phyloP scores from a whole-genome alignment of 2,888 invertebrate genomes.

The Caenorhabditis japonica region DNA sequence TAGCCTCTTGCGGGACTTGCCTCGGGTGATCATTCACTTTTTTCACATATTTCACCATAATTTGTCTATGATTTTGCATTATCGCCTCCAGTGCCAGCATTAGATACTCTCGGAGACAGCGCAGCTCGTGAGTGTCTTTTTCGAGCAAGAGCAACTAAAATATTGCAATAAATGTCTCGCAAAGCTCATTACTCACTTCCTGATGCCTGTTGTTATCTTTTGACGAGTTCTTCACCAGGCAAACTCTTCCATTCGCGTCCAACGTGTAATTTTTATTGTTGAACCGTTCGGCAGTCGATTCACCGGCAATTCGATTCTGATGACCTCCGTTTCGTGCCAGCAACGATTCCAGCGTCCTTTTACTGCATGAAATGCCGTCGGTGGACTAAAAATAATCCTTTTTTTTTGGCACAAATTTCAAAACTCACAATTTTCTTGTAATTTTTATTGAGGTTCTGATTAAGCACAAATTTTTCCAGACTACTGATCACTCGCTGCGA shows the following conservation, averaged over 20 bases:
- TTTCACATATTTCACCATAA: conserved; percentile 40
- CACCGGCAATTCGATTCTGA: conserved; percentile 19
- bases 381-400: conserved; percentile 8
- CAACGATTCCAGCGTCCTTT: conserved; percentile 37
- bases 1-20: conserved; percentile 20
- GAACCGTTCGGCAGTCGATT: conserved; percentile 2
- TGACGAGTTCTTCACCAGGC: conserved; percentile 31
- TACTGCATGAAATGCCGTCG: conserved; percentile 40
- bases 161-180: no score
- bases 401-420: no score
- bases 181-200: conserved; percentile 23
- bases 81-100: conserved; percentile 41
- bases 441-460: conserved; percentile 24
- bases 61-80: conserved; percentile 45
- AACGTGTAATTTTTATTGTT: conserved; percentile 46
- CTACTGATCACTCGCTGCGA: conserved; percentile 24
- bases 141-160: no score
- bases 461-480: conserved; percentile 33
- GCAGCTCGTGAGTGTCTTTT: conserved; percentile 41
- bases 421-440: conserved; percentile 42
- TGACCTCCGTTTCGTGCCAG: conserved; percentile 48
- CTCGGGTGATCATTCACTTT: conserved; percentile 17
- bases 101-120: conserved; percentile 38
- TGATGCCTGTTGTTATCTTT: conserved; percentile 28
- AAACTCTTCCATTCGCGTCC: conserved; percentile 46